A percentile compares a stretch with the other conserved stretches of the same genome.
Evolutionary conservation across 1,140 invertebrate species (phyloP).

Genomic region (Penaeus chinensis): DNA sequence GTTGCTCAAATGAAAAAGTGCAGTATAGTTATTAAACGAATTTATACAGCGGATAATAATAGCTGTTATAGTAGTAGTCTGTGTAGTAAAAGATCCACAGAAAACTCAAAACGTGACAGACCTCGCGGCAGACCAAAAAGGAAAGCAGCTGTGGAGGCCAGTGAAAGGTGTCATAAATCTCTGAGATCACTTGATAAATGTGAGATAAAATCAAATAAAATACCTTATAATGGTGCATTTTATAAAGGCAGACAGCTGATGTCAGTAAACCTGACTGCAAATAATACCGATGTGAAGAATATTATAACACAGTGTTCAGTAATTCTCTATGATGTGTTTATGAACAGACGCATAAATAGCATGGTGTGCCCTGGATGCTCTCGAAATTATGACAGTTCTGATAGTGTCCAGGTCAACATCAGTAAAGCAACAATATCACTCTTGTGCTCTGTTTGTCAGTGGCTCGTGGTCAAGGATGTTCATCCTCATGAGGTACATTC

Average conservation of each 20-base stretch:
- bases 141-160: conserved; percentile 50
- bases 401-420: conserved; percentile 52
- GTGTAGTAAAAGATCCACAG: conserved; percentile 34
- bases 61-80: conserved; percentile 53
- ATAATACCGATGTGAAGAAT: conserved; percentile 6
- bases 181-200: conserved; percentile 32
- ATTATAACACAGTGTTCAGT: conserved; percentile 49
- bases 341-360: conserved; percentile 48
- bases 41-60: conserved; percentile 45
- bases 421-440: conserved; percentile 48
- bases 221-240: conserved; percentile 29
- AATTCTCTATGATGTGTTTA: conserved; percentile 51
- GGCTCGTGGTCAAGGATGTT: conserved; percentile 49
- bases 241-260: conserved; percentile 26
- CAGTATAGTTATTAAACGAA: conserved; percentile 55
- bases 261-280: conserved; percentile 24
- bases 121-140: conserved; percentile 37
- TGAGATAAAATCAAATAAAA: conserved; percentile 31
- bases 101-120: conserved; percentile 13
- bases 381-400: conserved; percentile 47
- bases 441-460: conserved; percentile 42
- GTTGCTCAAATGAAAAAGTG: conserved; percentile 48
- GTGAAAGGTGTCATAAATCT: conserved; percentile 45
- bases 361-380: conserved; percentile 51
- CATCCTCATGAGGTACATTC: conserved; percentile 46